Evolutionary conservation across 1,140 invertebrate species (phyloP).

Genomic region (Papilio aristodemus): DNA sequence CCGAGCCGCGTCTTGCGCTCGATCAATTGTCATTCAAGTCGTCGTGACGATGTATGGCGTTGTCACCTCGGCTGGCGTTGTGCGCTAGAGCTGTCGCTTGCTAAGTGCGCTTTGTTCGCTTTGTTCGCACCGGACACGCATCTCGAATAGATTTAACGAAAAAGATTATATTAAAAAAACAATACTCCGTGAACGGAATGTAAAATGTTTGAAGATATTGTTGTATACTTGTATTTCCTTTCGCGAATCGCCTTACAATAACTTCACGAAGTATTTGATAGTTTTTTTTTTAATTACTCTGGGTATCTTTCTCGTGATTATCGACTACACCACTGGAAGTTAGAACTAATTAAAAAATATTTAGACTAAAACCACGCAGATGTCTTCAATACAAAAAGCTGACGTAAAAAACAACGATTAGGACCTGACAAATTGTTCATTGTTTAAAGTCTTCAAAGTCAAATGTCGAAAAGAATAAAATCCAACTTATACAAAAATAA

Average conservation of each 20-base stretch:
- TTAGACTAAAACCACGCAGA: no score
- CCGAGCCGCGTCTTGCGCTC: conserved; percentile 53
- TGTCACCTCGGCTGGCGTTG: conserved; percentile 33
- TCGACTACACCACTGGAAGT: no score
- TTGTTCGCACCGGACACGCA: conserved; percentile 17
- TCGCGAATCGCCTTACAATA: neutral
- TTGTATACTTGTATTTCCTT: neutral
- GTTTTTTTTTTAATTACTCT: no score
- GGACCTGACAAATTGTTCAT: no score
- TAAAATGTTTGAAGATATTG: neutral
- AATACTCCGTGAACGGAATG: conserved; percentile 9
- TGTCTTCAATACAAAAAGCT: no score
- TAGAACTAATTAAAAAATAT: no score
- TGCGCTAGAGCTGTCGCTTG: conserved; percentile 34
- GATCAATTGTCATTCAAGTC: conserved; percentile 58
- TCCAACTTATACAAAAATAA: neutral
- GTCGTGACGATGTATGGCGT: conserved; percentile 27
- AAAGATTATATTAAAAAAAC: conserved; percentile 16
- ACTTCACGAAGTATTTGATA: neutral
- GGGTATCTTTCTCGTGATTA: no score
- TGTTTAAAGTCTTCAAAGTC: no score
- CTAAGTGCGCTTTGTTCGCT: conserved; percentile 23
- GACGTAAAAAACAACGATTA: no score
- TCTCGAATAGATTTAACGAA: conserved; percentile 10
- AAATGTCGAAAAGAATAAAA: neutral